Evolutionary conservation across 2,888 invertebrate genomes (phyloP).

Genomic region (Germaria angustata): DNA sequence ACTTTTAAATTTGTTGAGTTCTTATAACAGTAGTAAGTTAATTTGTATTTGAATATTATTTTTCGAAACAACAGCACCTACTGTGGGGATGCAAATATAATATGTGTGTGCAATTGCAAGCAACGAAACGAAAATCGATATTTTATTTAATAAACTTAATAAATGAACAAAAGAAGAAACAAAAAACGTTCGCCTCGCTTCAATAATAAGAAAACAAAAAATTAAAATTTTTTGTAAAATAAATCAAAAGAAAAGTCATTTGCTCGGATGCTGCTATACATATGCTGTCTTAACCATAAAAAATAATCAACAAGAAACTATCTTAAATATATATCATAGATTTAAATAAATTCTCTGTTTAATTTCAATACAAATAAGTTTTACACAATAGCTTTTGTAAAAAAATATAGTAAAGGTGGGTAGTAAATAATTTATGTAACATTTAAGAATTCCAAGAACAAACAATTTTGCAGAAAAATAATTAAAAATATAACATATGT

Average conservation of each 20-base stretch:
- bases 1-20: not conserved
- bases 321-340: not conserved
- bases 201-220: conserved; percentile 20
- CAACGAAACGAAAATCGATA: conserved; percentile 72
- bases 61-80: conserved; percentile 70
- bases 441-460: not conserved
- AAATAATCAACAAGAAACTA: not conserved
- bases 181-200: conserved; percentile 69
- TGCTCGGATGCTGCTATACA: conserved; percentile 75
- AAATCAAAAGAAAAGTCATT: conserved; percentile 57
- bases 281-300: conserved; percentile 70
- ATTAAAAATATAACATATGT: not conserved
- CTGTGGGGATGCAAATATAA: conserved; percentile 75
- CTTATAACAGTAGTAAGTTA: conserved; percentile 36
- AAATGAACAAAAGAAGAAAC: conserved; percentile 41
- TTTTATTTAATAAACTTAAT: conserved; percentile 70
- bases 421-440: not conserved
- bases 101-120: conserved; percentile 37
- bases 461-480: not conserved
- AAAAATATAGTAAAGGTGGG: conserved; percentile 65
- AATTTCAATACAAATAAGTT: conserved; percentile 58
- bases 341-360: conserved; percentile 1
- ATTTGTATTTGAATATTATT: conserved; percentile 11
- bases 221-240: conserved; percentile 32
- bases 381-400: conserved; percentile 63